These are phyloP conservation scores for Podabrus alpinus DNA, from an alignment of 2,888 invertebrate species.

Conservation along the genomic window DNA sequence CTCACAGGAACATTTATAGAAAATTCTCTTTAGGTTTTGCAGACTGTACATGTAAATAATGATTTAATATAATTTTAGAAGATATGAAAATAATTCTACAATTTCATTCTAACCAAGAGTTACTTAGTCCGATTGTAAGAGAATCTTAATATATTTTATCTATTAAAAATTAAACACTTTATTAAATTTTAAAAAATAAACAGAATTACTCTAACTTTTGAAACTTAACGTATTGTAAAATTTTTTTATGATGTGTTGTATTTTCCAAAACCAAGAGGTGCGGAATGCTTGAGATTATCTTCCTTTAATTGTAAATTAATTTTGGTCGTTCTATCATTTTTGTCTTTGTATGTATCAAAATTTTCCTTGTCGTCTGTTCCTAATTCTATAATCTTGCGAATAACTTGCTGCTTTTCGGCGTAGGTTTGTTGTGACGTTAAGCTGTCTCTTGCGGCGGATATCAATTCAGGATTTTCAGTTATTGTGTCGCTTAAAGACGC, in stretches of 20 bases:
- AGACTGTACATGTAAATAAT: conserved; percentile 1
- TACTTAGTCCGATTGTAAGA: background rate
- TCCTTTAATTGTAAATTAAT: conserved; percentile 45
- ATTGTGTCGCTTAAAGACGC: conserved; percentile 75
- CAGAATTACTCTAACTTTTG: background rate
- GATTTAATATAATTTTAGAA: background rate
- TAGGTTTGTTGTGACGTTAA: conserved; percentile 34
- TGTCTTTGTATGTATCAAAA: conserved; percentile 60
- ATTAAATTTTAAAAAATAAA: background rate
- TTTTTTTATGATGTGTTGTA: conserved; percentile 36
- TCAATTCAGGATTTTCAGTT: conserved; percentile 71
- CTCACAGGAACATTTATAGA: background rate
- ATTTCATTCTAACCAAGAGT: background rate
- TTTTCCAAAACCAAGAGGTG: conserved; percentile 40
- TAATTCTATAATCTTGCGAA: conserved; percentile 60
- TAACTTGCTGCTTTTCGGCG: conserved; percentile 49
- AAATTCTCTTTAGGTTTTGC: background rate
- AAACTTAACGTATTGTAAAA: background rate
- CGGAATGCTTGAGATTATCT: conserved; percentile 44
- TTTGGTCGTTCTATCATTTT: conserved; percentile 47
- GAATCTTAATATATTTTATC: background rate
- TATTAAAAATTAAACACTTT: background rate
- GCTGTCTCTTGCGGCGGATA: conserved; percentile 52
- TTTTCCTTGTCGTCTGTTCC: conserved; percentile 58
- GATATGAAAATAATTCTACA: background rate